Evolutionary conservation across 2,113 vertebrate genomes (phyloP).

Genomic region (Glareola pratincola): DNA sequence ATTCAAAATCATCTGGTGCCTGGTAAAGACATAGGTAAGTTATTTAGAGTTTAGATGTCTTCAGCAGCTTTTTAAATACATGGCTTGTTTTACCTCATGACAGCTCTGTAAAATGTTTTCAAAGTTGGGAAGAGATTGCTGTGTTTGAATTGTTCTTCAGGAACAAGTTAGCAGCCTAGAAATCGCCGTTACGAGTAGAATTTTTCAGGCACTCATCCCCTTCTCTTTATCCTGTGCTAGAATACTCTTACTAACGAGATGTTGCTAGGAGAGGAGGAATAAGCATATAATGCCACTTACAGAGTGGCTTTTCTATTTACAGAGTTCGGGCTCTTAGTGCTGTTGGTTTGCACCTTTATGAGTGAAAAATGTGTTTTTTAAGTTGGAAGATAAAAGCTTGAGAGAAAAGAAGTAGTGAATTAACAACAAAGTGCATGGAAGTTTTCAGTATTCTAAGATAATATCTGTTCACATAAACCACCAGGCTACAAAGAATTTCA

Average conservation of each 20-base stretch:
- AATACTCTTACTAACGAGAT: not conserved
- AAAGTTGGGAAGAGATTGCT: not conserved
- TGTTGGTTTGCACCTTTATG: not conserved
- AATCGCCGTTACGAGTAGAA: not conserved
- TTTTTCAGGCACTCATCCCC: not conserved
- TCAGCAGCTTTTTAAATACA: not conserved
- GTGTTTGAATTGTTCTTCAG: not conserved
- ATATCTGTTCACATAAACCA: conserved; percentile 37
- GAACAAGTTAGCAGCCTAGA: not conserved
- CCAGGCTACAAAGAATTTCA: conserved; percentile 35
- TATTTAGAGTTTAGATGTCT: not conserved
- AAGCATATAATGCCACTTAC: not conserved
- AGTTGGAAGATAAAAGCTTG: not conserved
- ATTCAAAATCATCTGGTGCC: not conserved
- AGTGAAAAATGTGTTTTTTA: not conserved
- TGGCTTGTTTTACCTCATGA: not conserved
- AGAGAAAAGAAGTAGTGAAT: not conserved
- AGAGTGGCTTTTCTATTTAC: not conserved
- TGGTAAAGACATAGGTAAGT: not conserved
- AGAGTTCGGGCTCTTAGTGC: not conserved
- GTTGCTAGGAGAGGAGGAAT: not conserved
- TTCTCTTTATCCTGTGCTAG: not conserved
- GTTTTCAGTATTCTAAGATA: conserved; percentile 36
- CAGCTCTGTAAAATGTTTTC: not conserved
- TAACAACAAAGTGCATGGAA: not conserved